phyloP scores from a whole-genome alignment of 2,113 vertebrate species.

The Crotalus tigris region DNA sequence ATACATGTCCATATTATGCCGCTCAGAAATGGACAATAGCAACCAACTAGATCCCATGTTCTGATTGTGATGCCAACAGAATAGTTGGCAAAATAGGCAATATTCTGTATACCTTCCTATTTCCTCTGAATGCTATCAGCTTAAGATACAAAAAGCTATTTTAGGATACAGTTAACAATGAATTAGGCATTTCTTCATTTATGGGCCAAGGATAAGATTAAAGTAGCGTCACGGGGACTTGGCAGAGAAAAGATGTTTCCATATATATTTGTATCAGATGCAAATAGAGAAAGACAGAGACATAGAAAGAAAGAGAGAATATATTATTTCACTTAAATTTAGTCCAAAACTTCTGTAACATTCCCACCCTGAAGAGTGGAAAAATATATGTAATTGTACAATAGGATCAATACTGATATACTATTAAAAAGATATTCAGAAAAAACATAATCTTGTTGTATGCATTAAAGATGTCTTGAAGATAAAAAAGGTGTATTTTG shows the following conservation, averaged over 20 bases:
- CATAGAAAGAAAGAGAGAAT: background rate
- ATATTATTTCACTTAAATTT: background rate
- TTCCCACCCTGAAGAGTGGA: background rate
- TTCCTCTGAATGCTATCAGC: background rate
- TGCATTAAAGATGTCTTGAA: conserved; percentile 38
- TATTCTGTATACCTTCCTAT: background rate
- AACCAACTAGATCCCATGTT: background rate
- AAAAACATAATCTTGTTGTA: conserved; percentile 45
- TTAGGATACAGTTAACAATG: background rate
- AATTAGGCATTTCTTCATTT: background rate
- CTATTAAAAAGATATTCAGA: conserved; percentile 45
- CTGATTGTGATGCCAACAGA: background rate
- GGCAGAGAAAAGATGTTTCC: background rate
- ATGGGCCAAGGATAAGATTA: background rate
- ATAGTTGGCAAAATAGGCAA: background rate
- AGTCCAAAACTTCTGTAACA: background rate
- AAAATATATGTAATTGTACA: conserved; percentile 31
- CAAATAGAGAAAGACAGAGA: background rate
- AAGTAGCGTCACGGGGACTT: background rate
- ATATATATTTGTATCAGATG: background rate
- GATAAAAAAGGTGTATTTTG: conserved; percentile 48
- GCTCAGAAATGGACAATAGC: background rate
- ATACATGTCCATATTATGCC: background rate
- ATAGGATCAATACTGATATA: conserved; percentile 52
- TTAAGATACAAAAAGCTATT: background rate